These are phyloP conservation scores for Notoglanidium macrostoma DNA, from an alignment of 2,797 vertebrate genomes.

Conservation along the genomic window DNA sequence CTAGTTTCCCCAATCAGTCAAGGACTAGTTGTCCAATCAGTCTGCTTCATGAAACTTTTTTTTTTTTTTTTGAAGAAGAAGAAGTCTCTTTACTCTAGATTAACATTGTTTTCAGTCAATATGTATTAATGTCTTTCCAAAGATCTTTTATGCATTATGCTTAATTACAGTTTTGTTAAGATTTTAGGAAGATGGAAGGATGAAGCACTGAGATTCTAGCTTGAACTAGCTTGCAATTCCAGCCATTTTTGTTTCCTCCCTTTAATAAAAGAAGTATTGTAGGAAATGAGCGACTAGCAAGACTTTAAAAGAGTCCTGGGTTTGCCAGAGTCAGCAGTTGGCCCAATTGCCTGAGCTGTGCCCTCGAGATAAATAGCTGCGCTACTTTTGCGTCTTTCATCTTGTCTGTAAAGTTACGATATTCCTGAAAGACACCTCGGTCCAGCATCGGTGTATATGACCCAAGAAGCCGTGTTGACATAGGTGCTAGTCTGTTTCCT, in stretches of 20 bases:
- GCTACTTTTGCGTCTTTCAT: constrained; percentile 56
- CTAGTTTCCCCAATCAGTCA: constrained; percentile 18
- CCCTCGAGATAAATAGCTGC: constrained; percentile 54
- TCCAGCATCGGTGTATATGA: constrained; percentile 50
- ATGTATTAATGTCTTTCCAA: neutral
- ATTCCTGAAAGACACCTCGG: constrained; percentile 45
- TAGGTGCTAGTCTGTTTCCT: constrained; percentile 55
- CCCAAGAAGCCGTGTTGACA: constrained; percentile 52
- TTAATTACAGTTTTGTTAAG: neutral
- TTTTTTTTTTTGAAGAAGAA: neutral
- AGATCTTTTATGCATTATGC: neutral
- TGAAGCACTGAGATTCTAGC: neutral
- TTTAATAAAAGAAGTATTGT: constrained; percentile 18
- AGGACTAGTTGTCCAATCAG: constrained; percentile 3
- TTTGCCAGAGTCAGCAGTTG: constrained; percentile 50
- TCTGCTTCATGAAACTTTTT: constrained; percentile 10
- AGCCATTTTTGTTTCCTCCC: neutral
- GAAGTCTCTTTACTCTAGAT: constrained; percentile 9
- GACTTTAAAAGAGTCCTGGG: constrained; percentile 45
- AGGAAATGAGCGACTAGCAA: constrained; percentile 32
- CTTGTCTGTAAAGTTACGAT: constrained; percentile 38
- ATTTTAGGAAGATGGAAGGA: neutral
- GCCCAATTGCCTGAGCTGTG: constrained; percentile 18
- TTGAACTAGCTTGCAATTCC: neutral
- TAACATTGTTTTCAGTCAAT: constrained; percentile 15